A percentile compares a stretch with the other conserved stretches of the same genome.
These are phyloP conservation scores for Pachycephus smyrnensis DNA, from an alignment of 2,888 invertebrate genomes.

Conservation along the genomic window DNA sequence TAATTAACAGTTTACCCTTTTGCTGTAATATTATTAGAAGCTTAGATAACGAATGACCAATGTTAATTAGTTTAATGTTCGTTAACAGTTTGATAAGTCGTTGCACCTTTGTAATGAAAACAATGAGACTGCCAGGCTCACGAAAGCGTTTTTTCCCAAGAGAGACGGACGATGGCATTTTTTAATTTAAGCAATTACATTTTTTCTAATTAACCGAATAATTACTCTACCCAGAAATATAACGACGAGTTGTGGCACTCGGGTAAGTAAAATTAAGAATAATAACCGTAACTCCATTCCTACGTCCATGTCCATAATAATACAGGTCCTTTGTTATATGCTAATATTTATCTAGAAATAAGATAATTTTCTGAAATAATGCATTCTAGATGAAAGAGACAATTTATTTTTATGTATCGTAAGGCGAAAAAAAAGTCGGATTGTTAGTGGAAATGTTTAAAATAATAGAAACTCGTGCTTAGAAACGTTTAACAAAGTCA, in stretches of 20 bases:
- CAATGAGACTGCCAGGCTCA: background rate
- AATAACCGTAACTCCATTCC: background rate
- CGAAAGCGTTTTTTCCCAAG: background rate
- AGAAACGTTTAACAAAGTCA: background rate
- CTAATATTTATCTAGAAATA: background rate
- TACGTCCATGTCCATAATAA: background rate
- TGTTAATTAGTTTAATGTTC: background rate
- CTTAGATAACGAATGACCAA: background rate
- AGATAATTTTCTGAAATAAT: background rate
- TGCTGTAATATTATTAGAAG: background rate
- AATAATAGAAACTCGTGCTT: background rate
- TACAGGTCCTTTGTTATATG: background rate
- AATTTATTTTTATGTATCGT: background rate
- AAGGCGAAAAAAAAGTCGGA: background rate
- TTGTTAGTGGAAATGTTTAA: background rate
- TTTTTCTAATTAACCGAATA: background rate
- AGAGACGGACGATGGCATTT: background rate
- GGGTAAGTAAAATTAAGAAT: background rate
- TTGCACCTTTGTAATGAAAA: background rate
- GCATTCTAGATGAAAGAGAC: background rate
- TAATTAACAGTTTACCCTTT: background rate
- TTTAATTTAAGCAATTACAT: background rate
- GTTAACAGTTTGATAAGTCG: background rate
- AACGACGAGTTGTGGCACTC: background rate
- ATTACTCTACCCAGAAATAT: background rate